phyloP scores from a whole-genome alignment of 2,888 invertebrate species.

The Strigamia crassipes region DNA sequence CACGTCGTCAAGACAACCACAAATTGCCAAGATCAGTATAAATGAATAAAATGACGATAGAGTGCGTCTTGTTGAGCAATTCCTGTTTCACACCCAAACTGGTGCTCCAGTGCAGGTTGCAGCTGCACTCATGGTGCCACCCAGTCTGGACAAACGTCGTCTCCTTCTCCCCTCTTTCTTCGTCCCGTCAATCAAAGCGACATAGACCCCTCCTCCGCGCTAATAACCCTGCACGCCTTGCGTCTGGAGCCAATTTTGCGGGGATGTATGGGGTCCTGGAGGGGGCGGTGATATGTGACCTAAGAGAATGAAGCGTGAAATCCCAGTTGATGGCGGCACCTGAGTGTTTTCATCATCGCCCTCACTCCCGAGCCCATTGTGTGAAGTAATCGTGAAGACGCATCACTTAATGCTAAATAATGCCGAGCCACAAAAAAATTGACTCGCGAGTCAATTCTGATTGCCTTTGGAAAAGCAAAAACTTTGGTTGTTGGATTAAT shows the following conservation, averaged over 20 bases:
- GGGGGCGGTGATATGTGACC: conserved; percentile 1
- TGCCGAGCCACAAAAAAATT: background rate
- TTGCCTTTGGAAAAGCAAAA: too few species aligned
- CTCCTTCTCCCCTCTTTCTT: background rate
- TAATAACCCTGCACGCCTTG: conserved; percentile 26
- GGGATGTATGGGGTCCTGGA: background rate
- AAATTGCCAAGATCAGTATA: background rate
- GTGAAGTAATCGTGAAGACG: background rate
- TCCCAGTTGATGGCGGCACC: background rate
- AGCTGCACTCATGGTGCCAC: background rate
- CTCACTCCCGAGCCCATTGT: background rate
- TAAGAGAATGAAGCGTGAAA: conserved; percentile 5
- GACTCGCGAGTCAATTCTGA: background rate
- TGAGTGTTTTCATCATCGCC: background rate
- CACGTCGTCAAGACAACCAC: background rate
- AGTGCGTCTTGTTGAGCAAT: background rate
- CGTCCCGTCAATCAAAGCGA: background rate
- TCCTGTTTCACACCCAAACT: background rate
- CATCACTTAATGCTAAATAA: background rate
- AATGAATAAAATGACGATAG: background rate
- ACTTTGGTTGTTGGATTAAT: too few species aligned
- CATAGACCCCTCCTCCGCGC: background rate
- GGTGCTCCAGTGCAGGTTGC: background rate
- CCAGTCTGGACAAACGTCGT: background rate
- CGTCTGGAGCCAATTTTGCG: conserved; percentile 10